Conservation (phyloP, 2,888 invertebrate species). For the Cancer borealis region DNA sequence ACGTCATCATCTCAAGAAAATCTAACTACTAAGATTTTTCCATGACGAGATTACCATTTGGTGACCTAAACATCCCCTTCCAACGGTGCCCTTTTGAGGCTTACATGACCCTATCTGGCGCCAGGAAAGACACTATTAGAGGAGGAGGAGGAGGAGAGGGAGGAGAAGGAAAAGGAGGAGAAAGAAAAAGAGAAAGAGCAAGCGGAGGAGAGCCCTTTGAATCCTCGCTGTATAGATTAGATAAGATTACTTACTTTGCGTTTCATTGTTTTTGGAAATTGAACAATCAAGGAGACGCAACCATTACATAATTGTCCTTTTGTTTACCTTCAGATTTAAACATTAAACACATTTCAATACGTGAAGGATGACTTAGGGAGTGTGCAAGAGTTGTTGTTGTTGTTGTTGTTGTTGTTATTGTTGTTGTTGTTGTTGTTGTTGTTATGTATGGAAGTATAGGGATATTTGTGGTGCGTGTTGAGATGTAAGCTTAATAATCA, state of each 20-base stretch:
- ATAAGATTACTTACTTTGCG: not conserved
- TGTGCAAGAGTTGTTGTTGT: too few relatives aligned
- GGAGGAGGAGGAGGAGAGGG: not conserved
- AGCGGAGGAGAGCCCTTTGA: not conserved
- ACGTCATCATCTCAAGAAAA: not conserved
- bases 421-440: not conserved
- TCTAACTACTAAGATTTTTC: slow-evolving; percentile 21
- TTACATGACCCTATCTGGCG: not conserved
- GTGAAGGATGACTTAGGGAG: not conserved
- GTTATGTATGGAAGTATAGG: not conserved
- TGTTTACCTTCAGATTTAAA: not conserved
- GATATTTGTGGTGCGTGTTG: too few relatives aligned
- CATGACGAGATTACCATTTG: slow-evolving; percentile 3
- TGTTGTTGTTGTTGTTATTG: not conserved
- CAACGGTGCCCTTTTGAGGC: not conserved
- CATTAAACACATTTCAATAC: not conserved
- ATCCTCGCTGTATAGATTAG: not conserved
- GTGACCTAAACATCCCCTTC: slow-evolving; percentile 23
- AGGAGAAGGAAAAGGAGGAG: too few relatives aligned
- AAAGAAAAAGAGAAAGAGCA: not conserved
- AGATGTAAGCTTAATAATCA: too few relatives aligned
- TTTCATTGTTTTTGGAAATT: slow-evolving; percentile 24
- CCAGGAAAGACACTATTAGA: not conserved
- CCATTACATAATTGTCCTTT: not conserved
- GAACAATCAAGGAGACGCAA: not conserved